phyloP scores from a whole-genome alignment of 1,140 invertebrate genomes.

The Cardiocondyla obscurior region DNA sequence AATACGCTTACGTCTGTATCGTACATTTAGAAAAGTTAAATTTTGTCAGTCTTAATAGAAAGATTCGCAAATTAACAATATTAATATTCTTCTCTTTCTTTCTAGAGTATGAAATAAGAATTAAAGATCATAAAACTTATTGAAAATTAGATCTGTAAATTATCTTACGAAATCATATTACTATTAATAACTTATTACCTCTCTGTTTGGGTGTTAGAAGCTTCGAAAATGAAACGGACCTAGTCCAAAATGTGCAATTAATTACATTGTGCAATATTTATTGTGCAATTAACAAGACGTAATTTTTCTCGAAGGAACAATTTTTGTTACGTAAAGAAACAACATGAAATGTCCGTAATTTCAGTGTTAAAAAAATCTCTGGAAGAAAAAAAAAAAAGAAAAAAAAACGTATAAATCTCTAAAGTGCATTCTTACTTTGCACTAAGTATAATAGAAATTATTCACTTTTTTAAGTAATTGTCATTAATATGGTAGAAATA shows the following conservation, averaged over 20 bases:
- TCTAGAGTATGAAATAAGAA: not conserved
- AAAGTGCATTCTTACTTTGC: slow-evolving; percentile 23
- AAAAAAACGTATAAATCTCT: no score
- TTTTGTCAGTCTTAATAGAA: slow-evolving; percentile 10
- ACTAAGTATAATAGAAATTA: not conserved
- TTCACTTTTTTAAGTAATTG: not conserved
- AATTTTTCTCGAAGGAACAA: slow-evolving; percentile 36
- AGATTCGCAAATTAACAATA: not conserved
- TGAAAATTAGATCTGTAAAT: not conserved
- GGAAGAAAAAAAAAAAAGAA: no score
- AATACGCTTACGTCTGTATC: not conserved
- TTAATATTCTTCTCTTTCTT: no score
- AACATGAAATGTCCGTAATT: slow-evolving; percentile 1
- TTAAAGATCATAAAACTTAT: not conserved
- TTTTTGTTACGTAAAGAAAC: not conserved
- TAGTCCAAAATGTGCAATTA: not conserved
- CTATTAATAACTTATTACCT: not conserved
- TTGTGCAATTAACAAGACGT: not conserved
- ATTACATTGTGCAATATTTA: slow-evolving; percentile 6
- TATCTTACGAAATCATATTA: not conserved
- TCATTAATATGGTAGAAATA: not conserved
- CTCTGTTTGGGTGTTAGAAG: not conserved
- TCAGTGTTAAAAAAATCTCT: not conserved
- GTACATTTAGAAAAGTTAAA: not conserved
- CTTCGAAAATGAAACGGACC: not conserved